Base-by-base conservation (phyloP, 2,113 vertebrate genomes). In the Amblyornis subalaris region DNA sequence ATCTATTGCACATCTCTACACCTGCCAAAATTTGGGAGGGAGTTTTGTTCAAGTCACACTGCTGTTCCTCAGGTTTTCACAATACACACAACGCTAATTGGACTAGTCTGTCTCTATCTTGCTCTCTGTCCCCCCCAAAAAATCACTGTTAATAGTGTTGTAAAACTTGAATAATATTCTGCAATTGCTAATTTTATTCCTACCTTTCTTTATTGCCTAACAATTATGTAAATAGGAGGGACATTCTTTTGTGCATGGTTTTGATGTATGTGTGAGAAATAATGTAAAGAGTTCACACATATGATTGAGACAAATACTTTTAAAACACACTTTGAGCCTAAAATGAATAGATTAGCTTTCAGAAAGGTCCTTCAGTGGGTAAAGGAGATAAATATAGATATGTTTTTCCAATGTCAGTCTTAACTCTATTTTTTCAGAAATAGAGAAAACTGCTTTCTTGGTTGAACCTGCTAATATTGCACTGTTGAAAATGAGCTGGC, bases 1-100 rank as follows among this genome's bases (percentile, higher is more conserved):
- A 67, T 88, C 86, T 90, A 3, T 91, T 92, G 83, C 88, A 92
- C 38, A 81, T 83, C 70, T 93, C 73, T 62, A 62, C 66, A 94
- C 66, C 47, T 95, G 88, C 92, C 90, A 95, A 74, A 89, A 82
- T 69, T 64, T 61, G 9, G 21, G 25, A 36, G 31, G 7, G 21
- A 79, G 26, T 76, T 88, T 48, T 93, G 26, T 91, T 90, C 29
- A 33, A 58, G 47, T 92, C 87, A 38, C 13, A 4, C 20, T 45
- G 13, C 14, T 28, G 12, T 40, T 89, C n/a, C 13, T 58, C 33
- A 47, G 10, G 10, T 83, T 91, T 81, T 93, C 35, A 21, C 2
- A 7, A 48, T 61, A 24, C 0, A 0, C n/a, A 5, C 58, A 70
- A 14, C 9, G 15, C 15, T 23, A 62, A 67, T 4, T 21, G 12